Conservation (phyloP, 92 coral and sea anemone genomes). For the Porites rus region DNA sequence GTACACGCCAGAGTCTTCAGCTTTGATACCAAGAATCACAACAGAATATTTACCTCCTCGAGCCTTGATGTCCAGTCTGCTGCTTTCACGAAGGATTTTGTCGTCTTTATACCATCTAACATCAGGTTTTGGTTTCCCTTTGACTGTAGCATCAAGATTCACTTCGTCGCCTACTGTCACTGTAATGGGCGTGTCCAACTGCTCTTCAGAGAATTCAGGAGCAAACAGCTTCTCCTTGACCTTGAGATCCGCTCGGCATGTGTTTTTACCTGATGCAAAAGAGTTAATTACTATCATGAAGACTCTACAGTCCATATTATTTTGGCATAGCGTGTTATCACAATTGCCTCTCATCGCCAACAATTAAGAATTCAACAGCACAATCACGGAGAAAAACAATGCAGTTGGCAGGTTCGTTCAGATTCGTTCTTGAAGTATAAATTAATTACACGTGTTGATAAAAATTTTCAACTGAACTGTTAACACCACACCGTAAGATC, state of each 20-base stretch:
- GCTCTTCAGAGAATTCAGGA: slow-evolving; percentile 74
- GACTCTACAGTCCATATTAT: background rate
- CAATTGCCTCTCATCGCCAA: background rate
- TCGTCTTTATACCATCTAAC: slow-evolving; percentile 97
- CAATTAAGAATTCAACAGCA: too few species aligned
- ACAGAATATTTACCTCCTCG: slow-evolving; percentile 84
- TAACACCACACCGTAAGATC: too few species aligned
- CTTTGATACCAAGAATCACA: slow-evolving; percentile 71
- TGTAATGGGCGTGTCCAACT: slow-evolving; percentile 64
- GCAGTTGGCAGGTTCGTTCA: too few species aligned
- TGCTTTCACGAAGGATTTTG: slow-evolving; percentile 73
- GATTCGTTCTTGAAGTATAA: too few species aligned
- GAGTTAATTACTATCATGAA: background rate
- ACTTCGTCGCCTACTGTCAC: slow-evolving; percentile 89
- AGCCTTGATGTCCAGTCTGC: slow-evolving; percentile 81
- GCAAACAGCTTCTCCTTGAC: slow-evolving; percentile 84
- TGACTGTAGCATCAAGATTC: slow-evolving; percentile 67
- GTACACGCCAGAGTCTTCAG: slow-evolving; percentile 90
- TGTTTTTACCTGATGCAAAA: slow-evolving; percentile 71
- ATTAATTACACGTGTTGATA: too few species aligned
- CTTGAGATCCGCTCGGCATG: slow-evolving; percentile 85
- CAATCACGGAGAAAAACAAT: too few species aligned
- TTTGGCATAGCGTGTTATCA: background rate
- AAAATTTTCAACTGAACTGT: too few species aligned
- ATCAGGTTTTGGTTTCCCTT: slow-evolving; percentile 91